These are phyloP conservation scores for Epinephelus fuscoguttatus DNA, from an alignment of 2,113 vertebrate species.

Conservation along the genomic window DNA sequence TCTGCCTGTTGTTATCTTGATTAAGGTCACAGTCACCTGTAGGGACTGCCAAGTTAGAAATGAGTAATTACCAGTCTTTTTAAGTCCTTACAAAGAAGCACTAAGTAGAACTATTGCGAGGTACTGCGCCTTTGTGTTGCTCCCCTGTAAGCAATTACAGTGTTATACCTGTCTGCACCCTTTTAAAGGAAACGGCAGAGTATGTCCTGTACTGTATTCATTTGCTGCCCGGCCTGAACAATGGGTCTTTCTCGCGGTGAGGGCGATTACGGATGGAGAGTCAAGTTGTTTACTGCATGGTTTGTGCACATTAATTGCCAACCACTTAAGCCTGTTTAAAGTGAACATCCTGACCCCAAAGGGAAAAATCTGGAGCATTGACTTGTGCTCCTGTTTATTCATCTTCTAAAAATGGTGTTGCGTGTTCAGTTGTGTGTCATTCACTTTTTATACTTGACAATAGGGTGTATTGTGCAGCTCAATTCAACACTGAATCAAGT, in stretches of 20 bases:
- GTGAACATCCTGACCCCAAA: slow-evolving; percentile 21
- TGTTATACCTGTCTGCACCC: slow-evolving; percentile 16
- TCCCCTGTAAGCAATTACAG: slow-evolving; percentile 27
- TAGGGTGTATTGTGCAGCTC: neutral
- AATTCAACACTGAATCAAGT: neutral
- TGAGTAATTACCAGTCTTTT: slow-evolving; percentile 44
- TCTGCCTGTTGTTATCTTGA: slow-evolving; percentile 42
- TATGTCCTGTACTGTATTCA: slow-evolving; percentile 47
- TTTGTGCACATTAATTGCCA: slow-evolving; percentile 46
- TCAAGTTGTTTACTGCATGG: slow-evolving; percentile 57
- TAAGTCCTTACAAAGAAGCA: slow-evolving; percentile 2
- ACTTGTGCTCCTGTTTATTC: neutral
- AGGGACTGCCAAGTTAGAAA: slow-evolving; percentile 25
- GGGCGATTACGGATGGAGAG: slow-evolving; percentile 32
- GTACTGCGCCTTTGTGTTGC: slow-evolving; percentile 21
- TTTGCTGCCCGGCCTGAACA: slow-evolving; percentile 54
- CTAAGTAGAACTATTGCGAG: slow-evolving; percentile 10
- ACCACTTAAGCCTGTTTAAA: slow-evolving; percentile 32
- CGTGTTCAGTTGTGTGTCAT: neutral
- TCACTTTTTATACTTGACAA: neutral
- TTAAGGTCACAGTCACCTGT: slow-evolving; percentile 45
- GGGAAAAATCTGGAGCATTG: slow-evolving; percentile 28
- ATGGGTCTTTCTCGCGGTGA: slow-evolving; percentile 43
- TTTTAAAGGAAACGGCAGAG: slow-evolving; percentile 57
- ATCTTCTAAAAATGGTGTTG: neutral